Conservation (phyloP, 2,797 vertebrate genomes). For the Danio kyathit region DNA sequence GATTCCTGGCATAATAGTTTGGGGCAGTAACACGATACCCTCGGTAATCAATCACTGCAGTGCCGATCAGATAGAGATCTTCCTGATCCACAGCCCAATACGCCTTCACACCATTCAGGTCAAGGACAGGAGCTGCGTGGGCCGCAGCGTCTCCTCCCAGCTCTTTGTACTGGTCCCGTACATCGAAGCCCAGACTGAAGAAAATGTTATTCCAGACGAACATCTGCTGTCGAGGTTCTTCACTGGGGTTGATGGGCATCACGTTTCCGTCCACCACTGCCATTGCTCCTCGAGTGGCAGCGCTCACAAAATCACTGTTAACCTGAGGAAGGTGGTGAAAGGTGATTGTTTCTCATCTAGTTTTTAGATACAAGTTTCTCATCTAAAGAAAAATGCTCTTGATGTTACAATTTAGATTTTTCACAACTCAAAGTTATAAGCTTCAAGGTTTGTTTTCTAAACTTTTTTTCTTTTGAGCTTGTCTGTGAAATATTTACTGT, state of each 20-base stretch:
- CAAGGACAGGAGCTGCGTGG: conserved; percentile 88
- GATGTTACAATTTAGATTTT: neutral
- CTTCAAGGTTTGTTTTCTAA: neutral
- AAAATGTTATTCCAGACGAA: conserved; percentile 98
- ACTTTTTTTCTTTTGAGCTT: no score
- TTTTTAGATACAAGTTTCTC: neutral
- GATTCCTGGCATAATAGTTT: conserved; percentile 93
- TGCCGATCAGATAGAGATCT: conserved; percentile 89
- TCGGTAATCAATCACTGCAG: conserved; percentile 92
- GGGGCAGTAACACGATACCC: conserved; percentile 92
- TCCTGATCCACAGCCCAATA: conserved; percentile 88
- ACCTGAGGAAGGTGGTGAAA: conserved; percentile 76
- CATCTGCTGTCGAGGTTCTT: conserved; percentile 94
- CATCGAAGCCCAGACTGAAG: conserved; percentile 93
- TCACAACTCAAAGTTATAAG: neutral
- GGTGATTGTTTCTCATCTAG: neutral
- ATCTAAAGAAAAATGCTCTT: no score
- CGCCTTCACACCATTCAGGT: conserved; percentile 90
- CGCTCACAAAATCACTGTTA: conserved; percentile 92
- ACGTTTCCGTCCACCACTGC: conserved; percentile 92
- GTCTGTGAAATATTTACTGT: no score
- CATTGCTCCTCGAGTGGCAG: conserved; percentile 89
- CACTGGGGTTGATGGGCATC: conserved; percentile 94
- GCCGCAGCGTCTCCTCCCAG: conserved; percentile 92
- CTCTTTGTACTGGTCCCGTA: conserved; percentile 91